Base-by-base conservation (phyloP, 2,888 invertebrate genomes). In the Copidosoma aretas region DNA sequence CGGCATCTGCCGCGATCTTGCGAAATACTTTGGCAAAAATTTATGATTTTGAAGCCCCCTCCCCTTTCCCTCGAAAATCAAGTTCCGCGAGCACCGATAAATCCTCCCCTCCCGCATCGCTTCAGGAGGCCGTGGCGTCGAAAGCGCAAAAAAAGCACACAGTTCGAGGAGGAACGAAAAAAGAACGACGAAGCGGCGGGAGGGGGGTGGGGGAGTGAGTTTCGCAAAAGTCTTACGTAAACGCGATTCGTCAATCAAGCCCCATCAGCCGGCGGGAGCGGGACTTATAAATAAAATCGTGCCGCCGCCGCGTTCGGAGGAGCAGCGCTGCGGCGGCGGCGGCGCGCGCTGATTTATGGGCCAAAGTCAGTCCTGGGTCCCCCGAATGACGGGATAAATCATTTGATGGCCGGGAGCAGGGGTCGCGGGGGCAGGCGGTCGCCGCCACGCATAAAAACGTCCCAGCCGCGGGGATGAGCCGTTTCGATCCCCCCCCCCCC, bases 401-500 rank as follows among this genome's bases (percentile, higher is more conserved):
- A 71, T 71, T 60, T 46, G 43, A 32, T 32, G 32, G 32, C 32
- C 8, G 32, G 32, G 32, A 8, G 32, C 32, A 5, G 32, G 32
- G 32, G 32, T 32, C 32, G 32, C 32, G 32, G 32, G 32, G 32
- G 8, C 32, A 8, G 32, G 32, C 32, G 3, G 32, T 32, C 15
- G 22, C 51, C 21, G 49, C 22, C 58, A 61, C 62, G 54, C 65
- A 61, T 68, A 68, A 61, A 68, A 76, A 77, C 79, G 77, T 79
- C 79, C 75, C 73, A 75, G 73, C 71, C 74, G 73, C 59, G 41
- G 43, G 25, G 17, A 72, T 73, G 73, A 74, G 60, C 64, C 59
- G 41, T 41, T 52, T 59, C 60, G 21, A 41, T 19, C 32, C 66
- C 60, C 60, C 22, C 10, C 49, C 21, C 19, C 54, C 49, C 25